phyloP scores from a whole-genome alignment of 2,888 invertebrate genomes.

The Oligia latruncula region DNA sequence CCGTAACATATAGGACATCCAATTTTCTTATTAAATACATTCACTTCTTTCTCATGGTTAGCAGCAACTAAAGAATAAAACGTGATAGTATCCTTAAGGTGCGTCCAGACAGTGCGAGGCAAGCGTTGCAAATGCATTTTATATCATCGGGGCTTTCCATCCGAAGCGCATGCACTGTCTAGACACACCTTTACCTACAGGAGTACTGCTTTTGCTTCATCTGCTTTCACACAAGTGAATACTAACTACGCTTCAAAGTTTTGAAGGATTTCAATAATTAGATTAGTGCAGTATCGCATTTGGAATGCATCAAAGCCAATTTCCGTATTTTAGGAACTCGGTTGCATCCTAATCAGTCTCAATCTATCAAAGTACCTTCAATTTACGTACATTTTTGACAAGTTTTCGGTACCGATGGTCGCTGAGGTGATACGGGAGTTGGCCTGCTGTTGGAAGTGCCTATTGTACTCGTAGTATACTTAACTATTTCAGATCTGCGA shows the following conservation, averaged over 20 bases:
- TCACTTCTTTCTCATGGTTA: neutral
- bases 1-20: too few species aligned
- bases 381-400: neutral
- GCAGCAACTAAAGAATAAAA: neutral
- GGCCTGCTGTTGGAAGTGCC: neutral
- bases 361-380: neutral
- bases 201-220: neutral
- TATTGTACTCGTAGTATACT: neutral
- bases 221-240: neutral
- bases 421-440: too few species aligned
- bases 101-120: neutral
- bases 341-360: neutral
- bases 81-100: neutral
- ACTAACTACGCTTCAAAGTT: neutral
- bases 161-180: neutral
- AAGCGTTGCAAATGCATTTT: neutral
- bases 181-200: neutral
- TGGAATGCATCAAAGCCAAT: too few species aligned
- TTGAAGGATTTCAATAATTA: neutral
- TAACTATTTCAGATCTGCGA: neutral
- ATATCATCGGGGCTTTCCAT: too few species aligned
- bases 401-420: neutral
- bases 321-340: too few species aligned
- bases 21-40: neutral
- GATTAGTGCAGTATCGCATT: neutral